Evolutionary conservation across 2,797 vertebrate species (phyloP).

Genomic region (Phoxinus dragarum): DNA sequence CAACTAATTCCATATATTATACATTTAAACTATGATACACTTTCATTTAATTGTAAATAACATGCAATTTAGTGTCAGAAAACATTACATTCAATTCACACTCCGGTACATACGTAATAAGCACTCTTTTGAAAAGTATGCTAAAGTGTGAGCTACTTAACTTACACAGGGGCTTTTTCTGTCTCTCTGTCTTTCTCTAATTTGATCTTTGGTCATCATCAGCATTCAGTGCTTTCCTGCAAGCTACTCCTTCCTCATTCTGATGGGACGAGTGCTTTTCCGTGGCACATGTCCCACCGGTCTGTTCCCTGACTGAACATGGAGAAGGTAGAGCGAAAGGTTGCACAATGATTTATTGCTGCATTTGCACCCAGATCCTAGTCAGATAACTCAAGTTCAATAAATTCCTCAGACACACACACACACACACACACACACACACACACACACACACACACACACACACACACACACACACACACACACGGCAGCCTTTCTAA

Average conservation of each 20-base stretch:
- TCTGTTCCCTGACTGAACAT: slow-evolving; percentile 18
- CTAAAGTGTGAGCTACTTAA: background rate
- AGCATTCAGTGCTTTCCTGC: slow-evolving; percentile 21
- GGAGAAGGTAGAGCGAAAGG: slow-evolving; percentile 23
- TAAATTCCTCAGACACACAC: slow-evolving; percentile 18
- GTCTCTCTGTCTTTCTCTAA: slow-evolving; percentile 6
- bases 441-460: background rate
- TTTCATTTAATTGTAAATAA: too few species aligned
- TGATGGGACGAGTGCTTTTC: slow-evolving; percentile 29
- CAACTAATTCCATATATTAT: too few species aligned
- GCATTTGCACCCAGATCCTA: slow-evolving; percentile 40
- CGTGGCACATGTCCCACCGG: slow-evolving; percentile 14
- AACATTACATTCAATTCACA: background rate
- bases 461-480: background rate
- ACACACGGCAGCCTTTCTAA: background rate
- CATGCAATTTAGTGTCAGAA: background rate
- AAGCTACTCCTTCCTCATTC: slow-evolving; percentile 16
- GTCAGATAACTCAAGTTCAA: slow-evolving; percentile 37
- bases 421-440: background rate
- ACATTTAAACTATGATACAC: too few species aligned
- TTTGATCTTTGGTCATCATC: background rate
- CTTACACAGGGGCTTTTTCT: background rate
- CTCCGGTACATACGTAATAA: background rate
- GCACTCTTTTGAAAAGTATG: background rate
- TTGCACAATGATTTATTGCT: slow-evolving; percentile 39